Evolutionary conservation across 1,140 invertebrate species (phyloP).

Genomic region (Aphaenogaster ashmeadi): DNA sequence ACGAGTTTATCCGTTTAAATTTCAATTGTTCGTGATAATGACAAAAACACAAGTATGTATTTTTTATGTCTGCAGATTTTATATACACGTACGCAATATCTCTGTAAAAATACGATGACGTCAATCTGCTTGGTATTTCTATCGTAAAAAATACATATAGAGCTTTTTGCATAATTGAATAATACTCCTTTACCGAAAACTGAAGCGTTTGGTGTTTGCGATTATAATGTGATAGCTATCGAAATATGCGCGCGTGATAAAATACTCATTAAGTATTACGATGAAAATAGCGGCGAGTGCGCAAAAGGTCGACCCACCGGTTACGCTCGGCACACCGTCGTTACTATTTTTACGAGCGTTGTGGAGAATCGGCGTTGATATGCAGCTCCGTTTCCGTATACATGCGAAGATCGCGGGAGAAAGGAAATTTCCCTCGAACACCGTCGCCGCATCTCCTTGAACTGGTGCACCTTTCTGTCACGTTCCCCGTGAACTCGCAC

Average conservation of each 20-base stretch:
- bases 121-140: background rate
- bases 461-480: constrained; percentile 57
- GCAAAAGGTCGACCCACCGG: constrained; percentile 18
- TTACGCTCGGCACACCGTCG: background rate
- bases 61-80: background rate
- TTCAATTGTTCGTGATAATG: background rate
- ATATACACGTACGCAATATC: background rate
- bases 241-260: background rate
- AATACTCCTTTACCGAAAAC: background rate
- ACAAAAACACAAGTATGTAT: background rate
- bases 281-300: background rate
- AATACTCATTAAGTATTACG: constrained; percentile 19
- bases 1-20: background rate
- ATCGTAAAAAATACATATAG: background rate
- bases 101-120: background rate
- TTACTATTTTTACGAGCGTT: constrained; percentile 3
- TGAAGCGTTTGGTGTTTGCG: background rate
- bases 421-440: constrained; percentile 68
- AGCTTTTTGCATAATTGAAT: background rate
- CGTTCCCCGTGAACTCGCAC: background rate
- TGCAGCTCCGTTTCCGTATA: constrained; percentile 30
- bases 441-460: constrained; percentile 27
- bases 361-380: constrained; percentile 15
- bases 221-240: background rate
- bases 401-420: constrained; percentile 60